Percentiles rank a stretch among this genome's conserved stretches.
Conservation (phyloP, 1,140 invertebrate genomes). For the Drosophila orena region DNA sequence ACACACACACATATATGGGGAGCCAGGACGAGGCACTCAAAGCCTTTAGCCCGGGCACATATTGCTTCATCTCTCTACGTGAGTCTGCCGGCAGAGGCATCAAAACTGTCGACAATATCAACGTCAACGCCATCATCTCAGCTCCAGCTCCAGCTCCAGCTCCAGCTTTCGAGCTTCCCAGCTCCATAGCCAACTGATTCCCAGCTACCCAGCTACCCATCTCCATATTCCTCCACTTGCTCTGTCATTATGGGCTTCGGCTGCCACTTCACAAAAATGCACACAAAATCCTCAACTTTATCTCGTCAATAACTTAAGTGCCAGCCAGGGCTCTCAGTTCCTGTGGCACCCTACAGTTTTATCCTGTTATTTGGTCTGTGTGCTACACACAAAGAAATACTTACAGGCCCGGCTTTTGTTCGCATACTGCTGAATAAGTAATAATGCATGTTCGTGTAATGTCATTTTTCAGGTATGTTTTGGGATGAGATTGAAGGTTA, state of each 20-base stretch:
- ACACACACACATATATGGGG: not conserved
- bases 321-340: conserved; percentile 30
- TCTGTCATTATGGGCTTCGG: conserved; percentile 73
- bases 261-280: conserved; percentile 80
- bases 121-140: conserved; percentile 43
- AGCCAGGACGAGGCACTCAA: conserved; percentile 12
- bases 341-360: conserved; percentile 22
- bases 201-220: conserved; percentile 9
- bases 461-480: too few relatives aligned
- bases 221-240: conserved; percentile 31
- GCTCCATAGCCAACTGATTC: conserved; percentile 14
- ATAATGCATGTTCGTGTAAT: not conserved
- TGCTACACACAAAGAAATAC: conserved; percentile 14
- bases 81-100: conserved; percentile 37
- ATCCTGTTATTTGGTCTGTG: conserved; percentile 20
- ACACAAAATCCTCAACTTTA: conserved; percentile 83
- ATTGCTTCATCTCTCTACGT: conserved; percentile 54
- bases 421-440: not conserved
- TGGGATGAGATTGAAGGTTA: too few relatives aligned
- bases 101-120: conserved; percentile 53
- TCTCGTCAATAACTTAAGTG: conserved; percentile 80
- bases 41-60: conserved; percentile 31
- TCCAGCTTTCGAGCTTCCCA: conserved; percentile 9
- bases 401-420: not conserved
- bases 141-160: conserved; percentile 13